These are phyloP conservation scores for Crambe crambe DNA, from an alignment of 37 sponge, comb jelly and placozoan genomes.

Conservation along the genomic window DNA sequence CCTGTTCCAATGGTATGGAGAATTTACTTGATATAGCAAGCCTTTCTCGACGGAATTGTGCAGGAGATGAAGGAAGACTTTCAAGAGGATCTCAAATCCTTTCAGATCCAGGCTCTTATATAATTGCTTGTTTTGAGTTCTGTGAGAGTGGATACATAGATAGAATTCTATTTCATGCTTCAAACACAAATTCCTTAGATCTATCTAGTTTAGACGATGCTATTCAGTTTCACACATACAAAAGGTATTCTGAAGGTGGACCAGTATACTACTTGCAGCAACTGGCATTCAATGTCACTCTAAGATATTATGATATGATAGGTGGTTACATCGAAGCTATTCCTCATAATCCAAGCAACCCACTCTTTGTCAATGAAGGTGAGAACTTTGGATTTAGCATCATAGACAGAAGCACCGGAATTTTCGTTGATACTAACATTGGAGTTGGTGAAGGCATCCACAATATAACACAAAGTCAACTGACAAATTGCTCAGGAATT, in stretches of 20 bases:
- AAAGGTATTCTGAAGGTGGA: background rate
- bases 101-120: background rate
- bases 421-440: too few relatives aligned
- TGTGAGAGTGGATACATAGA: background rate
- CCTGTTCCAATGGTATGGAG: background rate
- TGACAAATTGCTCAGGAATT: too few relatives aligned
- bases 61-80: background rate
- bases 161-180: background rate
- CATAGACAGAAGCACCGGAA: background rate
- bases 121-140: background rate
- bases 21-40: background rate
- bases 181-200: background rate
- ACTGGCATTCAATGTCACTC: background rate
- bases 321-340: background rate
- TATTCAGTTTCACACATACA: background rate
- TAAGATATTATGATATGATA: background rate
- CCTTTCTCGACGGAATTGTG: background rate
- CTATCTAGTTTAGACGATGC: background rate
- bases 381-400: background rate
- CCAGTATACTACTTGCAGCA: background rate
- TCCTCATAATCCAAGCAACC: background rate
- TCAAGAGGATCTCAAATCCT: background rate
- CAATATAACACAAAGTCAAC: too few relatives aligned
- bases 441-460: background rate
- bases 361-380: background rate